Percentiles rank a stretch among this genome's conserved stretches.
Conservation (phyloP, 2,888 invertebrate species). For the Hemithea aestivaria region DNA sequence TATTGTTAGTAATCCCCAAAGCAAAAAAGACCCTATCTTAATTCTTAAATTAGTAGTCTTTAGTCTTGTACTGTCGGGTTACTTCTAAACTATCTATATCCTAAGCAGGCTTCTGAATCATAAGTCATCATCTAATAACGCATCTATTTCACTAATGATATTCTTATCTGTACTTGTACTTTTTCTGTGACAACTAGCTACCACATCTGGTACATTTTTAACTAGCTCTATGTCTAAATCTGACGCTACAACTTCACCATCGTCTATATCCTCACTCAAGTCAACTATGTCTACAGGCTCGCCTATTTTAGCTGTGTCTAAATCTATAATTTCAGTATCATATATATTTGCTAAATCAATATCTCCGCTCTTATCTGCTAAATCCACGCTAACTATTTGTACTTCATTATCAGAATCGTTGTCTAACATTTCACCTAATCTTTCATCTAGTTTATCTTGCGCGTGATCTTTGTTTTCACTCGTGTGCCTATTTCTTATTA, state of each 20-base stretch:
- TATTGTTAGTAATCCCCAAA: too few relatives aligned
- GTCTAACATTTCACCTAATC: slow-evolving; percentile 31
- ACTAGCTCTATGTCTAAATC: slow-evolving; percentile 51
- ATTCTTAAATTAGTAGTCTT: too few relatives aligned
- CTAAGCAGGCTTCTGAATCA: slow-evolving; percentile 39
- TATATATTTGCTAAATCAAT: slow-evolving; percentile 42
- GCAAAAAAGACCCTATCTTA: too few relatives aligned
- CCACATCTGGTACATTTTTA: slow-evolving; percentile 67
- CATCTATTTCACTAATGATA: slow-evolving; percentile 51
- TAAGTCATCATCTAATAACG: slow-evolving; percentile 54
- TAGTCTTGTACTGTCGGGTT: too few relatives aligned
- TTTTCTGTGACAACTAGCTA: slow-evolving; percentile 62
- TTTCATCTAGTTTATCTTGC: slow-evolving; percentile 2
- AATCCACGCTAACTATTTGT: slow-evolving; percentile 58
- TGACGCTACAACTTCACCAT: slow-evolving; percentile 42
- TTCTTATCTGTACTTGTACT: slow-evolving; percentile 37
- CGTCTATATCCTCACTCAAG: slow-evolving; percentile 58
- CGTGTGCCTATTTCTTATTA: slow-evolving; percentile 54
- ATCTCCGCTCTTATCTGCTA: slow-evolving; percentile 31
- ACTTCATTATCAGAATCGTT: slow-evolving; percentile 65
- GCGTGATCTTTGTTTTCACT: slow-evolving; percentile 38
- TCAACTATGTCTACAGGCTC: slow-evolving; percentile 60
- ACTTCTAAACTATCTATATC: background rate
- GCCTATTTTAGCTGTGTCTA: slow-evolving; percentile 46
- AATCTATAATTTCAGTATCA: slow-evolving; percentile 55